Base-by-base conservation (phyloP, 2,797 vertebrate genomes). In the Syngnathus rostellatus region DNA sequence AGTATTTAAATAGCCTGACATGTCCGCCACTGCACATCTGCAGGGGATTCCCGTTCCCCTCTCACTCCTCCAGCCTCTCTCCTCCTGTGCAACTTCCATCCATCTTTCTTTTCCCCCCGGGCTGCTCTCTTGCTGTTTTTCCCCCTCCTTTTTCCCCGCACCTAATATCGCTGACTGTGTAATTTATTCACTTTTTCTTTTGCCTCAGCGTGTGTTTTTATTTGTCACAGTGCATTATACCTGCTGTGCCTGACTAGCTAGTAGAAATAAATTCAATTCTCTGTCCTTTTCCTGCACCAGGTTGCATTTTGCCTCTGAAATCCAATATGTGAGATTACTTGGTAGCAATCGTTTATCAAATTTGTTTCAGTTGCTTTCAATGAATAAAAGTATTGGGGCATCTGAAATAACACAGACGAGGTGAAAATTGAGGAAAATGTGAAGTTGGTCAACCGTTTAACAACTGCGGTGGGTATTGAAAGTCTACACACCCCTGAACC, bases 1-100 rank as follows among this genome's bases (percentile, higher is more conserved):
- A 94, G 92, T 93, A 94, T 95, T 95, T 93, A 95, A 94, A 95
- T 93, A 93, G 91, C 89, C 92, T 93, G 92, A 90, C 90, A 90
- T 91, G 89, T 92, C 88, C 91, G 92, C 90, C 88, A 89, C 92
- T 89, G 89, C 80, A 80, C 60, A 83, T 88, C 85, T 85, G 83
- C 65, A 60, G 62, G 78, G 83, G 88, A 86, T 81, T 84, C 72
- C 80, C 77, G 75, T 70, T 79, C 84, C 63, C 67, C 41, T 55
- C 37, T 61, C 48, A 43, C 83, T 67, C 64, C 86, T 85, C 54
- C n/a, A 21, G 37, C 46, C 31, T 62, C 37, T 45, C 21, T 61
- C 39, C 37, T 59, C 37, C 39, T 25, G 21, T 25, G 40, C 60
- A 45, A 45, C 39, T 62, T 41, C 39, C 60, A 25, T 25, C 40